Evolutionary conservation across 1,140 invertebrate genomes (phyloP).

Genomic region (Macrobrachium nipponense): DNA sequence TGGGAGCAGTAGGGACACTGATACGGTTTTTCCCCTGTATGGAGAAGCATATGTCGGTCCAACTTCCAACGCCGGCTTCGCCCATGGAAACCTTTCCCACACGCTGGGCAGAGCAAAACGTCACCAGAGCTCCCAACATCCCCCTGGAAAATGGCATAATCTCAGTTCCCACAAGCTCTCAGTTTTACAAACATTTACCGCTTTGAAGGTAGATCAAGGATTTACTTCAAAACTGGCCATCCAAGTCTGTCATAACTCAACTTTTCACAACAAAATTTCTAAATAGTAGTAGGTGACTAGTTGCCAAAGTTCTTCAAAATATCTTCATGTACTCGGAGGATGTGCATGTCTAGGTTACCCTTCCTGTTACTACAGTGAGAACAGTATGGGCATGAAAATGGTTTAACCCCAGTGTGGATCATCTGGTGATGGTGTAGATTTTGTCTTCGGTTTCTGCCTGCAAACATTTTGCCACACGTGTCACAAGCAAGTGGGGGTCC

Average conservation of each 20-base stretch:
- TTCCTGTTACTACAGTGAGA: slow-evolving; percentile 56
- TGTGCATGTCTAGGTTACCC: slow-evolving; percentile 55
- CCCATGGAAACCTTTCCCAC: slow-evolving; percentile 53
- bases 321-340: slow-evolving; percentile 49
- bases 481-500: slow-evolving; percentile 52
- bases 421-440: slow-evolving; percentile 55
- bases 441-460: slow-evolving; percentile 55
- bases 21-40: slow-evolving; percentile 94
- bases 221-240: slow-evolving; percentile 16
- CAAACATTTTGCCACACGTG: slow-evolving; percentile 56
- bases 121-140: slow-evolving; percentile 56
- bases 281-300: too few relatives aligned
- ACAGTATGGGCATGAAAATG: slow-evolving; percentile 49
- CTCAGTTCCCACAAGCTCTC: slow-evolving; percentile 47
- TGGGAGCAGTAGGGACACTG: slow-evolving; percentile 90
- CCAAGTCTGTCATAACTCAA: too few relatives aligned
- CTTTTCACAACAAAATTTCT: too few relatives aligned
- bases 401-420: slow-evolving; percentile 57
- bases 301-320: too few relatives aligned
- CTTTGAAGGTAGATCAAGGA: neutral
- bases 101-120: slow-evolving; percentile 57
- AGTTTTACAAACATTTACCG: slow-evolving; percentile 1
- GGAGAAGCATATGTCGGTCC: slow-evolving; percentile 82
- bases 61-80: slow-evolving; percentile 63
- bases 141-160: slow-evolving; percentile 60